phyloP scores from a whole-genome alignment of 1,140 invertebrate species.

The Apis laboriosa region DNA sequence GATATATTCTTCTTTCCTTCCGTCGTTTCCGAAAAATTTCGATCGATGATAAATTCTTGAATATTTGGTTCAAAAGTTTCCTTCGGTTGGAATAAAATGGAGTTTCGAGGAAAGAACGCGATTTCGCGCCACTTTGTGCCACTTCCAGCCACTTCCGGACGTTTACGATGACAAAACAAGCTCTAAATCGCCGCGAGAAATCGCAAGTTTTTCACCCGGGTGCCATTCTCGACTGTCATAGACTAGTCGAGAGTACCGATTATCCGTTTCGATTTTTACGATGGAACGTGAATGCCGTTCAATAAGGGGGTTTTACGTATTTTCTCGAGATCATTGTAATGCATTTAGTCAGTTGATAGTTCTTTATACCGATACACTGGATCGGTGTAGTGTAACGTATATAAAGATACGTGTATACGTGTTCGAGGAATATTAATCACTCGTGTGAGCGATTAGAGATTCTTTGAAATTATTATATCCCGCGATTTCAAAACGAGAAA shows the following conservation, averaged over 20 bases:
- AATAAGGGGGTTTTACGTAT: background rate
- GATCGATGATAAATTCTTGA: too few relatives aligned
- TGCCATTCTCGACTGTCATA: background rate
- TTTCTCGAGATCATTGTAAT: background rate
- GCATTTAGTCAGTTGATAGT: background rate
- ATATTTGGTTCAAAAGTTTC: too few relatives aligned
- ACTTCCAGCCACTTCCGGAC: too few relatives aligned
- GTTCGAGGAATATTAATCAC: background rate
- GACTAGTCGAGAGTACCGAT: background rate
- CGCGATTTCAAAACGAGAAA: too few relatives aligned
- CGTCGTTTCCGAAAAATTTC: background rate
- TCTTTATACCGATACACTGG: background rate
- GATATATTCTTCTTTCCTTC: background rate
- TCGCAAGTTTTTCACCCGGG: background rate
- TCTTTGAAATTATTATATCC: too few relatives aligned
- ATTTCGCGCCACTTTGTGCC: constrained; percentile 1
- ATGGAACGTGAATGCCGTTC: background rate
- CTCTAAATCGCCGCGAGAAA: background rate
- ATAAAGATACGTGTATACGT: too few relatives aligned
- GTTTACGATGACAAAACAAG: constrained; percentile 27
- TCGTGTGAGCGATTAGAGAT: background rate
- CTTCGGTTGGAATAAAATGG: background rate
- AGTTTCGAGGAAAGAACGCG: background rate
- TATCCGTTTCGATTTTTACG: constrained; percentile 15
- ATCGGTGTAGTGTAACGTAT: too few relatives aligned